Percentiles rank a stretch among this genome's conserved stretches.
phyloP scores from a whole-genome alignment of 2,888 invertebrate species.

The Ormyrus thymus region DNA sequence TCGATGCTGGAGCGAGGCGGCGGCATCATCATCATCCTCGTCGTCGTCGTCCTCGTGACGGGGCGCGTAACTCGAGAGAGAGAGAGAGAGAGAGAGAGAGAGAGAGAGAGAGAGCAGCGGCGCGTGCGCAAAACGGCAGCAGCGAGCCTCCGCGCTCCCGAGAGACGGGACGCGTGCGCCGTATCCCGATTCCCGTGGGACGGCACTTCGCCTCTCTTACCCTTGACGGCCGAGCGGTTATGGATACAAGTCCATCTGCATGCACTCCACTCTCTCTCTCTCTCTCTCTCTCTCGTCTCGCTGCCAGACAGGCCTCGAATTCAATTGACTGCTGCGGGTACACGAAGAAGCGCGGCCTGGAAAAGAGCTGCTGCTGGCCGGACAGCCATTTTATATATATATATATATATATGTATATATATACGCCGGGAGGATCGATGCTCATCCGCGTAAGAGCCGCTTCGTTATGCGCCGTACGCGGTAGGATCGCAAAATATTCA shows the following conservation, averaged over 20 bases:
- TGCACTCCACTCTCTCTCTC: conserved; percentile 1
- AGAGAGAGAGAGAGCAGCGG: neutral
- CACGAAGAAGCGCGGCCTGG: no score
- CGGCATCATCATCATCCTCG: no score
- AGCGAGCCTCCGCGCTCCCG: no score
- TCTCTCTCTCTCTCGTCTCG: neutral
- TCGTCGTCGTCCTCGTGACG: no score
- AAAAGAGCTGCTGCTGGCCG: neutral
- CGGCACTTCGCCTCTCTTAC: no score
- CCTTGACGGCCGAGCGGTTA: no score
- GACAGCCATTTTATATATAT: conserved; percentile 12
- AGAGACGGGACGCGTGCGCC: no score
- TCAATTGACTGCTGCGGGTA: no score
- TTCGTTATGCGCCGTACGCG: neutral
- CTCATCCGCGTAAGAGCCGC: conserved; percentile 69
- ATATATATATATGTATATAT: no score
- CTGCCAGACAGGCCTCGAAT: no score
- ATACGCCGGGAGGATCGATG: conserved; percentile 70
- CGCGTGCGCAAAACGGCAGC: neutral
- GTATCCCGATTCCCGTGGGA: conserved; percentile 43
- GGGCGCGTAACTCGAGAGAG: conserved; percentile 23
- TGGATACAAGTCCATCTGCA: neutral
- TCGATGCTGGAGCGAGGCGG: no score
- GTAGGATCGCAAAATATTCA: neutral
- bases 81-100: no score